Conservation (phyloP, 2,888 invertebrate species). For the Melolontha melolontha region DNA sequence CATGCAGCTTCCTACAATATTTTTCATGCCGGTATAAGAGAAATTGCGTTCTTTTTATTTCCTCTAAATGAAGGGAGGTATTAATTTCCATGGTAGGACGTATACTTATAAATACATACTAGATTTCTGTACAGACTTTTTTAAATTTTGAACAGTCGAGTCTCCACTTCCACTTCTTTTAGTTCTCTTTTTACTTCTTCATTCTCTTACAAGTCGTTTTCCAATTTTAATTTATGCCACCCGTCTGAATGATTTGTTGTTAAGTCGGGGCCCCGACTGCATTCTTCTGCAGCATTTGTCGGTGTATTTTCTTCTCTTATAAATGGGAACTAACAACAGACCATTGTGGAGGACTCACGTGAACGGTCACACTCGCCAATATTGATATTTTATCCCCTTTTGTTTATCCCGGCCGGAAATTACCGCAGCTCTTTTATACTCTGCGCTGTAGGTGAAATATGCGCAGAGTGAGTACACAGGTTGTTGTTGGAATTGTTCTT, state of each 20-base stretch:
- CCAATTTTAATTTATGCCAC: slow-evolving; percentile 57
- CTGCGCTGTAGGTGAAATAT: slow-evolving; percentile 33
- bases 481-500: slow-evolving; percentile 28
- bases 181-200: slow-evolving; percentile 35
- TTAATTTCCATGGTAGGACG: too few species aligned
- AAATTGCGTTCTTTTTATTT: too few species aligned
- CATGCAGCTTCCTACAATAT: too few species aligned
- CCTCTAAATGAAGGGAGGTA: too few species aligned
- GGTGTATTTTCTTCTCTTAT: slow-evolving; percentile 51
- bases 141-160: too few species aligned
- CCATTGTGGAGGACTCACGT: slow-evolving; percentile 31
- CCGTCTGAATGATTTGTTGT: slow-evolving; percentile 56
- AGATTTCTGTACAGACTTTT: too few species aligned
- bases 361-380: slow-evolving; percentile 31
- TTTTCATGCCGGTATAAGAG: too few species aligned
- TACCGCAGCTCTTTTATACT: slow-evolving; percentile 26
- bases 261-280: slow-evolving; percentile 48
- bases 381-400: slow-evolving; percentile 42
- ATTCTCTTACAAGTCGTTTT: slow-evolving; percentile 48
- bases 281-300: slow-evolving; percentile 52
- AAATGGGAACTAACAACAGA: slow-evolving; percentile 45
- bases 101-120: too few species aligned
- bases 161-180: slow-evolving; percentile 17
- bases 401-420: slow-evolving; percentile 39
- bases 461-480: slow-evolving; percentile 1